Base-by-base conservation (phyloP, 2,113 vertebrate genomes). In the Lepisosteus osseus region DNA sequence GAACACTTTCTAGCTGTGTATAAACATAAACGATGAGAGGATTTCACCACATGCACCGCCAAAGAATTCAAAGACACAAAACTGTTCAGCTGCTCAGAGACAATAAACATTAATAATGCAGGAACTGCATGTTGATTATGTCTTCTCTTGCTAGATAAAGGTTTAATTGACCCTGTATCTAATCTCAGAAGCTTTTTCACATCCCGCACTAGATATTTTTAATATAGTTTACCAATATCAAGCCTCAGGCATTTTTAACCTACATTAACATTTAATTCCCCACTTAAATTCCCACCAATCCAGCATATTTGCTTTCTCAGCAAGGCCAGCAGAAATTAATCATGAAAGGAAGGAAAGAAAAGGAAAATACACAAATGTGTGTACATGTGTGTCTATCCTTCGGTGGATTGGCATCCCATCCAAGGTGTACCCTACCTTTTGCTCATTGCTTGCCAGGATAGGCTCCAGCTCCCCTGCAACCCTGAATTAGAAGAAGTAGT, bases 91-190 rank as follows among this genome's bases (percentile, higher is more conserved):
- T 17, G 43, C 40, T 68, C 55, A 1, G 43, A 67, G 54, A 44
- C 54, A 47, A 64, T 41, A 42, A 11, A 40, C 72, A 73, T 73
- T 68, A 73, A 73, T 73, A 73, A 68, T 55, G 65, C 66, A 68
- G 17, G 12, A 17, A 62, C 67, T 61, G 55, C 72, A 68, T 73
- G 57, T 45, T 62, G 13, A 67, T 47, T 29, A 54, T 68, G 66
- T 68, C 65, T 68, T 57, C 72, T 68, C 40, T 54, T 73, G 72
- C 72, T 47, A 68, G 57, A 68, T 66, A 68, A 61, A 62, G 65
- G 66, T 57, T 68, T 68, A 73, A 68, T 63, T 73, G 72, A 73
- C 72, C 65, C 66, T 9, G 17, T 40, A 15, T 63, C 57, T 68
- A 73, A 68, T 73, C 72, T 72, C 66, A 73, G 44, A 72, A 59